Conservation (phyloP, 2,888 invertebrate species). For the Pollenia labialis region DNA sequence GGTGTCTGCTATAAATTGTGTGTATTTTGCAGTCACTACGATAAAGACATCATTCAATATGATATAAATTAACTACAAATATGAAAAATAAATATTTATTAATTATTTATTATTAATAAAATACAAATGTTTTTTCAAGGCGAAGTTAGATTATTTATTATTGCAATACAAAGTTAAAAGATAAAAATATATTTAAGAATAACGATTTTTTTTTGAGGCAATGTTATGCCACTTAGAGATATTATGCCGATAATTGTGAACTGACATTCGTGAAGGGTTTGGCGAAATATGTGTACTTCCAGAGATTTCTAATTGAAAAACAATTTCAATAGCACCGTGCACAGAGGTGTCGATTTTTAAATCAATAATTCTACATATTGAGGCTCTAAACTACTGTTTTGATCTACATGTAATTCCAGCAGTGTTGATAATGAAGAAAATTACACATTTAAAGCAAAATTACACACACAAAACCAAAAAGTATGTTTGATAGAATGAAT, state of each 20-base stretch:
- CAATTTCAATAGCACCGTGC: neutral
- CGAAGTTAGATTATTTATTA: too few relatives aligned
- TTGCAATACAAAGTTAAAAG: neutral
- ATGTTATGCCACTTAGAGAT: conserved; percentile 8
- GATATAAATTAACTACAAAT: conserved; percentile 7
- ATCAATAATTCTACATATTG: neutral
- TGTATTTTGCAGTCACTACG: neutral
- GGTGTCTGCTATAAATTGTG: conserved; percentile 1
- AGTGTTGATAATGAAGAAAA: too few relatives aligned
- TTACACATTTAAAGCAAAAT: too few relatives aligned
- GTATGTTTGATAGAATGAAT: too few relatives aligned
- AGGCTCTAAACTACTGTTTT: neutral
- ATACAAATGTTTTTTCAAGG: conserved; percentile 19
- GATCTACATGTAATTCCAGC: too few relatives aligned
- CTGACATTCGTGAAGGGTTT: neutral
- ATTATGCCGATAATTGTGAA: conserved; percentile 14
- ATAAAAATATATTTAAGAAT: neutral
- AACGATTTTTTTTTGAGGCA: conserved; percentile 1
- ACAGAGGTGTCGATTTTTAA: neutral
- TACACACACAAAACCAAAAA: too few relatives aligned
- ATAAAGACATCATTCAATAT: neutral
- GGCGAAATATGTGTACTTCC: neutral
- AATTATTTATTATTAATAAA: conserved; percentile 19
- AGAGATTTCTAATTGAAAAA: conserved; percentile 11
- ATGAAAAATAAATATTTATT: conserved; percentile 14